These are phyloP conservation scores for Lamprotornis superbus DNA, from an alignment of 2,113 vertebrate genomes.

Conservation along the genomic window DNA sequence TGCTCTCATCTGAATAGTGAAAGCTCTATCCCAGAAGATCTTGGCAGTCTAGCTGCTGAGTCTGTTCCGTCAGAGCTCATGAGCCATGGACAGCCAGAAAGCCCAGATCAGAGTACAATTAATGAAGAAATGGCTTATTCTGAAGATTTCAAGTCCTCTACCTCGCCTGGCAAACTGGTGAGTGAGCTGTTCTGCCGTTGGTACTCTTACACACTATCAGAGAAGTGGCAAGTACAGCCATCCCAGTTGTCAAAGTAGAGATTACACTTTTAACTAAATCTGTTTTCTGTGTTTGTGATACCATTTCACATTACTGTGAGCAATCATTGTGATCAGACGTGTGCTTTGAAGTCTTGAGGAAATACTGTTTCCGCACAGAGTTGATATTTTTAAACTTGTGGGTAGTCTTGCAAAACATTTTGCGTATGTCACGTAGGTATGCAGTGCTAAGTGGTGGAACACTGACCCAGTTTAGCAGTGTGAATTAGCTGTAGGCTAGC, in stretches of 20 bases:
- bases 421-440: background rate
- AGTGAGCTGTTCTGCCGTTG: background rate
- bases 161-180: slow-evolving; percentile 76
- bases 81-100: slow-evolving; percentile 49
- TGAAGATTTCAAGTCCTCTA: slow-evolving; percentile 78
- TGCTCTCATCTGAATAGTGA: slow-evolving; percentile 80
- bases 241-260: background rate
- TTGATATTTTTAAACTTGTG: slow-evolving; percentile 3
- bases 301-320: background rate
- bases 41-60: slow-evolving; percentile 68
- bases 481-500: slow-evolving; percentile 25
- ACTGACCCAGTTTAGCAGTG: slow-evolving; percentile 9
- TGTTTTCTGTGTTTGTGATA: background rate
- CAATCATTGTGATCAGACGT: background rate
- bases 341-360: background rate
- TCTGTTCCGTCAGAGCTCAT: slow-evolving; percentile 58
- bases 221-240: background rate
- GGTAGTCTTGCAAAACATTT: background rate
- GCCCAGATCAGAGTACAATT: slow-evolving; percentile 58
- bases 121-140: slow-evolving; percentile 75
- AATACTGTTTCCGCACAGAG: background rate
- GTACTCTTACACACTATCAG: background rate
- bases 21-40: slow-evolving; percentile 73
- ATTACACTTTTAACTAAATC: background rate
- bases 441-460: background rate